Base-by-base conservation (phyloP, 2,888 invertebrate species). In the Parthenolecanium corni region DNA sequence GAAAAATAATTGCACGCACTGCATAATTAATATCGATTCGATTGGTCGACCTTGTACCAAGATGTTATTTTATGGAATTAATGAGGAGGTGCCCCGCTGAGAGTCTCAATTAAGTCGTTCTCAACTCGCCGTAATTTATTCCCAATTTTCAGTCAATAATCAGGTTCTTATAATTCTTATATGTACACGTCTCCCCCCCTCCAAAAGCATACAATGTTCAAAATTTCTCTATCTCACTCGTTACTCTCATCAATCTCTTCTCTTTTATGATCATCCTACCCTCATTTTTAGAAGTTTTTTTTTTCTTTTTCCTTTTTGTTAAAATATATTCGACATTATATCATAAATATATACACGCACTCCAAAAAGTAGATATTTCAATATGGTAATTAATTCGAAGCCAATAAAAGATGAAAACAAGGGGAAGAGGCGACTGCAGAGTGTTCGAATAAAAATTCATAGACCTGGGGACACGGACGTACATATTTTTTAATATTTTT, bases 141-240 rank as follows among this genome's bases (percentile, higher is more conserved):
- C 61, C 47, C 61, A 61, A 61, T 61, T 31, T 61, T 61, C 61
- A 61, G 61, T 61, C 61, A 61, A 61, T 61, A 61, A 61, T 61
- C 61, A 51, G 61, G 61, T 61, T 61, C 31, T 57, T 31, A 56
- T 44, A 38, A n/a, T n/a, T n/a, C n/a, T n/a, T n/a, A n/a, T n/a
- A n/a, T n/a, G n/a, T n/a, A n/a, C n/a, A n/a, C n/a, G n/a, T n/a
- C n/a, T n/a, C n/a, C n/a, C n/a, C n/a, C n/a, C n/a, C n/a, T n/a
- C n/a, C n/a, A n/a, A n/a, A n/a, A n/a, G n/a, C n/a, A 21, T 49
- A 49, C 49, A 49, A 49, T 21, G 49, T 49, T 49, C 21, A 23
- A 12, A 14, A 20, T 23, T 20, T 49, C 21, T 49, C 21, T 23
- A 20, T 49, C 49, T 2, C 21, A 11, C 18, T 14, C 5, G 44